Evolutionary conservation across 2,888 invertebrate species (phyloP).

Genomic region (Ypsolopha sequella): DNA sequence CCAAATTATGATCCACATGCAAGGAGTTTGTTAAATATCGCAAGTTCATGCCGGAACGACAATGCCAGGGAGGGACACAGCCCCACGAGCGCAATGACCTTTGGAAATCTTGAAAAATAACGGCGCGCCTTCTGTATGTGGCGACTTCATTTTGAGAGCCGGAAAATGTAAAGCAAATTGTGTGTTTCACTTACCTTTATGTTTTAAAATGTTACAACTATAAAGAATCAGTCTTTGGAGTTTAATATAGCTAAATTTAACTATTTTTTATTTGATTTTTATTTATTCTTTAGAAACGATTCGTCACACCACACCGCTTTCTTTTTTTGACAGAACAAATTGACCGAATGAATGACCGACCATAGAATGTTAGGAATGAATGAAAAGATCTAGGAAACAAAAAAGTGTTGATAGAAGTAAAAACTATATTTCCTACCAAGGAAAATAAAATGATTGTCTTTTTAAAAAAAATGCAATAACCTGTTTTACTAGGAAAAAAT

Average conservation of each 20-base stretch:
- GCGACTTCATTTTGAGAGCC: neutral
- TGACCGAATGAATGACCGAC: neutral
- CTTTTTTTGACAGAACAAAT: neutral
- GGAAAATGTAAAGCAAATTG: neutral
- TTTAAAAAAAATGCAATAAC: no score
- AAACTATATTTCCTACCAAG: no score
- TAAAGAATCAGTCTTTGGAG: neutral
- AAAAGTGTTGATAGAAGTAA: no score
- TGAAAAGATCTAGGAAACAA: no score
- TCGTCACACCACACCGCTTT: neutral
- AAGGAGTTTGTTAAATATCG: neutral
- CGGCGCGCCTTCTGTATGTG: constrained; percentile 24
- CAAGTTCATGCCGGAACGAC: neutral
- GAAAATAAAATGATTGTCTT: no score
- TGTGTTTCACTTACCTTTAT: neutral
- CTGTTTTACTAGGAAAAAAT: no score
- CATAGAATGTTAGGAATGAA: neutral
- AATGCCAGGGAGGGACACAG: neutral
- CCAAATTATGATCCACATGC: no score
- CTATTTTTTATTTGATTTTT: neutral
- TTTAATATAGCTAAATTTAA: neutral
- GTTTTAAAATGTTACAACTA: neutral
- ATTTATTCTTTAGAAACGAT: neutral
- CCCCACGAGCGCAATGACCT: constrained; percentile 50
- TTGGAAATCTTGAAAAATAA: constrained; percentile 61